Base-by-base conservation (phyloP, 2,113 vertebrate genomes). In the Columbina picui region DNA sequence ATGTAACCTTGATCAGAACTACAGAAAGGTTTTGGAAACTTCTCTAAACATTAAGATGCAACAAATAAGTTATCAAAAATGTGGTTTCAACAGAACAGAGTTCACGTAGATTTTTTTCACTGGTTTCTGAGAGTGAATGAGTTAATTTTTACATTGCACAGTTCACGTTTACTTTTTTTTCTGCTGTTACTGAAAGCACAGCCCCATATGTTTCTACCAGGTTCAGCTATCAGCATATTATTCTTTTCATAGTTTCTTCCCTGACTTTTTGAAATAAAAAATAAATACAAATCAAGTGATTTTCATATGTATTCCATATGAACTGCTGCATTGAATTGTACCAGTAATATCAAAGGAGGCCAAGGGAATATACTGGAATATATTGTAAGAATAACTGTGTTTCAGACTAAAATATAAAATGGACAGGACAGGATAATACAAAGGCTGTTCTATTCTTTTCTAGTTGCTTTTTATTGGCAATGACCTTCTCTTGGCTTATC, bases 371-470 rank as follows among this genome's bases (percentile, higher is more conserved):
- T 17, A 9, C 52, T 73, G 63, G 83, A 94, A 89, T 43, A 17
- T 89, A 76, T 50, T 2, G 3, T 38, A 86, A 29, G 76, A 92
- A 61, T 26, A 88, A 88, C 29, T 41, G 22, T n/a, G 81, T 93
- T 94, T 89, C 71, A 39, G 25, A 65, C 55, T 94, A 52, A 93
- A 57, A 79, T 41, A 73, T 26, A 22, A 91, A 96, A 93, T 60
- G 50, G 84, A 47, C 80, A 74, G 75, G n/a, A 45, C 14, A 63
- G 29, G 15, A 60, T 89, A 92, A 85, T 84, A 91, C 30, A 90
- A 83, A 95, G 23, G 43, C 41, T 93, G 6, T 70, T 90, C 25
- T 73, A 16, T 75, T 63, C 36, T 79, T 97, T 88, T 89, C 29
- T 50, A 89, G 43, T n/a, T 38, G 38, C 45, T 55, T 93, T 96